phyloP scores from a whole-genome alignment of 2,888 invertebrate species.

The Temnothorax ravouxi region DNA sequence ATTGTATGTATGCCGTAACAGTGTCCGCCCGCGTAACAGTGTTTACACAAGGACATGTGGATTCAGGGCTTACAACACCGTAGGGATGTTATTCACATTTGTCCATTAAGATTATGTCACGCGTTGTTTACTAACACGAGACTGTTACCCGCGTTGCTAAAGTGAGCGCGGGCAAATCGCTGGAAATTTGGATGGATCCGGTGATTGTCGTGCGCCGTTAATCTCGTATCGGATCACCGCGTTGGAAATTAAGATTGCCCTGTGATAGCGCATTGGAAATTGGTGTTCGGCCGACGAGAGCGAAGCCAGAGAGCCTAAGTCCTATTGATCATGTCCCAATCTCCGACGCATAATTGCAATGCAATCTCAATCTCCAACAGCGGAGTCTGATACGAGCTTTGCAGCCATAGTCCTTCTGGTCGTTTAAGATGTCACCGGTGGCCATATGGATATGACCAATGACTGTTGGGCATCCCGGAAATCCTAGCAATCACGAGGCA shows the following conservation, averaged over 20 bases:
- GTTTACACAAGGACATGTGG: slow-evolving; percentile 43
- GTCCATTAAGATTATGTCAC: slow-evolving; percentile 55
- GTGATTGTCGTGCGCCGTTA: neutral
- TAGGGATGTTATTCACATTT: slow-evolving; percentile 52
- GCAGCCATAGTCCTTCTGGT: neutral
- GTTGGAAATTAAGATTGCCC: slow-evolving; percentile 43
- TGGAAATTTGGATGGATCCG: slow-evolving; percentile 19
- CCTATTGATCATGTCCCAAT: slow-evolving; percentile 23
- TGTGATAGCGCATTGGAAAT: slow-evolving; percentile 30
- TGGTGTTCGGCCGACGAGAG: slow-evolving; percentile 15
- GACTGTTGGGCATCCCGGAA: slow-evolving; percentile 17
- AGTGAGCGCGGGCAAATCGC: slow-evolving; percentile 29
- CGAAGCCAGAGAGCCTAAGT: slow-evolving; percentile 1
- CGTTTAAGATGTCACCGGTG: slow-evolving; percentile 34
- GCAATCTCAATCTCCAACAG: slow-evolving; percentile 34
- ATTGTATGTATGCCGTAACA: slow-evolving; percentile 30
- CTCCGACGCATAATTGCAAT: slow-evolving; percentile 26
- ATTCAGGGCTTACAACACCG: slow-evolving; percentile 48
- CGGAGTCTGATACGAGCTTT: neutral
- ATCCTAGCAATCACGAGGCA: slow-evolving; percentile 12
- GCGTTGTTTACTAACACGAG: slow-evolving; percentile 32
- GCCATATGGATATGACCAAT: slow-evolving; percentile 25
- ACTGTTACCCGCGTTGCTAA: slow-evolving; percentile 11
- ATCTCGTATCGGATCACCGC: neutral
- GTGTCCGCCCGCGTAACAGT: slow-evolving; percentile 34